phyloP scores from a whole-genome alignment of 1,140 invertebrate genomes.

The Rhizoglyphus robini region DNA sequence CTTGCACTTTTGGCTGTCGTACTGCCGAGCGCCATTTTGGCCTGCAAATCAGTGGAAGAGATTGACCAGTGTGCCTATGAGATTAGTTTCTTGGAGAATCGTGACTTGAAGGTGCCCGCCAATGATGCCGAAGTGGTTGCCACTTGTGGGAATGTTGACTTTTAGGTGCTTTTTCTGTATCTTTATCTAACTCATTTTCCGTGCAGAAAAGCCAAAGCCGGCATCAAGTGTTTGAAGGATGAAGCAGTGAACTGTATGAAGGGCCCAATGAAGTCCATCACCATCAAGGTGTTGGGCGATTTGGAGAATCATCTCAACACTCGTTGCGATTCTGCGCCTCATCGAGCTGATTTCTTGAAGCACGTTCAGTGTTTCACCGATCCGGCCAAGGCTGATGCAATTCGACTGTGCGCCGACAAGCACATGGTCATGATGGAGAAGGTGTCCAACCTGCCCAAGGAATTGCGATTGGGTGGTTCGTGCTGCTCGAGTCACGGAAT shows the following conservation, averaged over 20 bases:
- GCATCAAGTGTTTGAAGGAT: constrained; percentile 7
- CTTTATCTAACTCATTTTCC: neutral
- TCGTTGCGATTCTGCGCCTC: neutral
- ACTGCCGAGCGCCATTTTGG: neutral
- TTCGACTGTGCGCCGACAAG: constrained; percentile 9
- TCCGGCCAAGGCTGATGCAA: neutral
- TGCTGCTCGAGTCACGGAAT: neutral
- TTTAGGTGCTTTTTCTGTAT: neutral
- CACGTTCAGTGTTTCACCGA: constrained; percentile 10
- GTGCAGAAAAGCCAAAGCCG: neutral
- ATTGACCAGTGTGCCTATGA: constrained; percentile 11
- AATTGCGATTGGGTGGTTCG: neutral
- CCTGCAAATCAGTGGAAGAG: constrained; percentile 15
- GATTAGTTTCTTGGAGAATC: constrained; percentile 10
- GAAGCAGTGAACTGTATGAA: neutral
- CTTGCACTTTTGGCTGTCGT: neutral
- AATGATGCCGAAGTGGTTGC: constrained; percentile 10
- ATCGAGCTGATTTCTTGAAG: constrained; percentile 13
- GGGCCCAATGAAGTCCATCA: constrained; percentile 7
- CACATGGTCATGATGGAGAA: constrained; percentile 17
- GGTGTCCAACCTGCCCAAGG: neutral
- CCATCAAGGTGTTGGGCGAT: constrained; percentile 7
- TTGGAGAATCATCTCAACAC: neutral
- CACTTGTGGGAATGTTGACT: neutral
- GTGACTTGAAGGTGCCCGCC: neutral